Evolutionary conservation across 2,113 vertebrate species (phyloP), one percentile per base, ranked within the genome.

Genomic region (Megaceryle maxima): DNA sequence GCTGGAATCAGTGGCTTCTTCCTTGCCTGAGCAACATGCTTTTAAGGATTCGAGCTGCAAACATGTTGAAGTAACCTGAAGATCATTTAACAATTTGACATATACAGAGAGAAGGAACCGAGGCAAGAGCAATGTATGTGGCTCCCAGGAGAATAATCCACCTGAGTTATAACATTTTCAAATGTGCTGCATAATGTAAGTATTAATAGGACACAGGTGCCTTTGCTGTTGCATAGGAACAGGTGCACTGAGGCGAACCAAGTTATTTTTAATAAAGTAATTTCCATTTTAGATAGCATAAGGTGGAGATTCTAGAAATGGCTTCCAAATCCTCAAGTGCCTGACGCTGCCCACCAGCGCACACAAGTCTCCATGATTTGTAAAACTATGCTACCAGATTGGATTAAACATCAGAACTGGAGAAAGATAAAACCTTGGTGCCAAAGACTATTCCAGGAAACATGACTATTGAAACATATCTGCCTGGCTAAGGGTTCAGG

Each of bases 241-340:
- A 83, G 84, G 83, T 84, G 59, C 35, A 95, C 57, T 69, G 41
- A 97, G 83, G 67, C 11, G 3, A 91, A 66, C 62, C 18, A 31
- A 92, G 77, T 83, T 95, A 82, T 89, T 96, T 96, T 96, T 86
- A 93, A 96, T 95, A 91, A 96, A 92, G 83, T 69, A 63, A 92
- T 88, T 92, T 91, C 62, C 83, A 70, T 77, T 96, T 96, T 86
- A 96, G 51, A 89, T 59, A 92, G 75, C 66, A 14, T 57, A 73
- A 78, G 44, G 53, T 73, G 22, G 89, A 96, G 72, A 91, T 69
- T 84, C 56, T 88, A 53, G 55, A 94, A 90, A 76, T 13, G 57
- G 50, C 46, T 86, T 86, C 73, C 59, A 87, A 73, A 72, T 80
- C 50, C 55, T 62, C 31, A 81, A 70, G 57, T 55, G 33, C 28